Percentiles rank a stretch among this genome's conserved stretches.
Conservation (phyloP, 2,797 vertebrate species). For the Schizothorax lantsangensis region DNA sequence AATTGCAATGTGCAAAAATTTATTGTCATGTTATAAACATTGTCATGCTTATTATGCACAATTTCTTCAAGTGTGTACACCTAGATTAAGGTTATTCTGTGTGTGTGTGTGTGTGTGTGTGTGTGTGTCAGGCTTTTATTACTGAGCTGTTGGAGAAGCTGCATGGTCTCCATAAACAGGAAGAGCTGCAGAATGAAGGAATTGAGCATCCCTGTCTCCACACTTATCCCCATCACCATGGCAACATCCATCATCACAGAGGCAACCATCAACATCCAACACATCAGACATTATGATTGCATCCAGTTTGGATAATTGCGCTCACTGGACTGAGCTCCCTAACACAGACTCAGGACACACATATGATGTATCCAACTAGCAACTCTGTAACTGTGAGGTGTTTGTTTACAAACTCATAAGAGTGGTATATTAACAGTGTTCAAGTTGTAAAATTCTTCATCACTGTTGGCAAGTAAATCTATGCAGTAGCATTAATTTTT, state of each 20-base stretch:
- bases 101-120: constrained; percentile 17
- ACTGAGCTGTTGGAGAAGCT: constrained; percentile 73
- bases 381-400: background rate
- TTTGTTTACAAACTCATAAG: constrained; percentile 30
- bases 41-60: background rate
- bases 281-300: constrained; percentile 72
- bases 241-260: constrained; percentile 63
- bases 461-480: background rate
- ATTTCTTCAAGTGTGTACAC: background rate
- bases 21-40: background rate
- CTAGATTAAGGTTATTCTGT: background rate
- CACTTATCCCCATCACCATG: constrained; percentile 74
- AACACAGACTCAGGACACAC: constrained; percentile 32
- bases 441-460: background rate
- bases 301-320: background rate
- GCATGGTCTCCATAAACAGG: constrained; percentile 77
- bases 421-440: constrained; percentile 1
- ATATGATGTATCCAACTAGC: background rate
- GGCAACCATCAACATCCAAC: constrained; percentile 67
- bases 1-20: background rate
- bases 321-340: background rate
- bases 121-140: constrained; percentile 72
- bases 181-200: constrained; percentile 77
- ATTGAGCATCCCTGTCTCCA: constrained; percentile 75
- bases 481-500: background rate